These are phyloP conservation scores for Leucania comma DNA, from an alignment of 2,888 invertebrate species.

Conservation along the genomic window DNA sequence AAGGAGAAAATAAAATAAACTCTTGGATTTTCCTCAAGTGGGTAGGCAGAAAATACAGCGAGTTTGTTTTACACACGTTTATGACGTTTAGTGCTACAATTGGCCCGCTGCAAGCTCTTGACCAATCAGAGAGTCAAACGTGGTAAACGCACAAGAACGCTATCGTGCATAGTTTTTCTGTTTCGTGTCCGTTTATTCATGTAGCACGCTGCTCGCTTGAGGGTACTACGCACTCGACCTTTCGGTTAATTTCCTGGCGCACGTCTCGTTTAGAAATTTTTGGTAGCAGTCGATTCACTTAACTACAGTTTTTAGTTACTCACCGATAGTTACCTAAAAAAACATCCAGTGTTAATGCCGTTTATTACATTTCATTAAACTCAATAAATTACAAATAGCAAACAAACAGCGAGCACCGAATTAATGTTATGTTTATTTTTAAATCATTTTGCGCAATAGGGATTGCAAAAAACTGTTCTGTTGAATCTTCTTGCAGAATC, in stretches of 20 bases:
- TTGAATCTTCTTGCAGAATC: not conserved
- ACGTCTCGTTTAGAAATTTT: not conserved
- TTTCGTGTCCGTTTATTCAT: too few species aligned
- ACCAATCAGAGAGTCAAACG: too few species aligned
- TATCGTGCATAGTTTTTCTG: not conserved
- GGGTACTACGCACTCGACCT: not conserved
- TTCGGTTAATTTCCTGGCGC: not conserved
- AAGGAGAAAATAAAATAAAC: not conserved
- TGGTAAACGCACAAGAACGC: too few species aligned
- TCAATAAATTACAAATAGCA: constrained; percentile 19
- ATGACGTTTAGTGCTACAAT: too few species aligned
- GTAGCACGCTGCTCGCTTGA: not conserved
- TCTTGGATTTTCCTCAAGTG: not conserved
- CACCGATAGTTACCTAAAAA: not conserved
- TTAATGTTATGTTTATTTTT: constrained; percentile 1
- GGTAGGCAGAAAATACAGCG: not conserved
- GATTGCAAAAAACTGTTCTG: constrained; percentile 5
- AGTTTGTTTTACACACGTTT: too few species aligned
- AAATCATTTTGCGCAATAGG: not conserved
- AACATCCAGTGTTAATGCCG: not conserved
- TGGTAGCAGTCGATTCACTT: too few species aligned
- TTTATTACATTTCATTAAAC: constrained; percentile 9
- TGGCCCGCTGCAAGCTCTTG: too few species aligned
- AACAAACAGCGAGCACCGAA: not conserved
- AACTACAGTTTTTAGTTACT: too few species aligned